A percentile compares a stretch with the other conserved stretches of the same genome.
phyloP scores from a whole-genome alignment of 2,113 vertebrate species.

The Leptodactylus fuscus region DNA sequence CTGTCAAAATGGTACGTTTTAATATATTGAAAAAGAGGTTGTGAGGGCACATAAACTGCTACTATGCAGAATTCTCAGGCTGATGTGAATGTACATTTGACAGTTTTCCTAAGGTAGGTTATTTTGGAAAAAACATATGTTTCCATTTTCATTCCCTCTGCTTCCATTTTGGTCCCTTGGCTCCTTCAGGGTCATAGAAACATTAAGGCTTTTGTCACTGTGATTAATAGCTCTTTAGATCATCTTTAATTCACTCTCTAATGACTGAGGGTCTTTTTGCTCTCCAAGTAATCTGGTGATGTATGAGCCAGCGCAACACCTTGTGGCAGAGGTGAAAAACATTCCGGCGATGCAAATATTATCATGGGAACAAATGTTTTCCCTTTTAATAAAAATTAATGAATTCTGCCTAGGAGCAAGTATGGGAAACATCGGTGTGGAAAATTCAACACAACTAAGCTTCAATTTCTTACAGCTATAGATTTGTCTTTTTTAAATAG shows the following conservation, averaged over 20 bases:
- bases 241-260: slow-evolving; percentile 99
- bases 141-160: slow-evolving; percentile 93
- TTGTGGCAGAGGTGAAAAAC: slow-evolving; percentile 99
- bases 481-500: slow-evolving; percentile 64
- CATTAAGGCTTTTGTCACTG: slow-evolving; percentile 99
- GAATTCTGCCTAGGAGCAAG: slow-evolving; percentile 88
- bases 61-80: slow-evolving; percentile 70
- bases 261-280: slow-evolving; percentile 96
- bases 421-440: slow-evolving; percentile 75
- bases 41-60: slow-evolving; percentile 62
- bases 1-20: neutral
- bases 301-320: slow-evolving; percentile 96
- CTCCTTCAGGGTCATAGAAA: slow-evolving; percentile 93
- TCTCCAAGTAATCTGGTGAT: slow-evolving; percentile 99
- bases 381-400: slow-evolving; percentile 97
- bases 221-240: slow-evolving; percentile 99
- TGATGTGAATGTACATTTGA: slow-evolving; percentile 80
- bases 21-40: slow-evolving; percentile 19
- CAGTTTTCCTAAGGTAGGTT: slow-evolving; percentile 96
- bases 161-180: slow-evolving; percentile 88
- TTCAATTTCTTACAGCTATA: slow-evolving; percentile 68
- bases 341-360: slow-evolving; percentile 98
- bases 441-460: slow-evolving; percentile 72
- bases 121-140: slow-evolving; percentile 98
- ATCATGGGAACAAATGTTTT: slow-evolving; percentile 91